Evolutionary conservation across 2,797 vertebrate species (phyloP).

Genomic region (Antennarius maculatus): DNA sequence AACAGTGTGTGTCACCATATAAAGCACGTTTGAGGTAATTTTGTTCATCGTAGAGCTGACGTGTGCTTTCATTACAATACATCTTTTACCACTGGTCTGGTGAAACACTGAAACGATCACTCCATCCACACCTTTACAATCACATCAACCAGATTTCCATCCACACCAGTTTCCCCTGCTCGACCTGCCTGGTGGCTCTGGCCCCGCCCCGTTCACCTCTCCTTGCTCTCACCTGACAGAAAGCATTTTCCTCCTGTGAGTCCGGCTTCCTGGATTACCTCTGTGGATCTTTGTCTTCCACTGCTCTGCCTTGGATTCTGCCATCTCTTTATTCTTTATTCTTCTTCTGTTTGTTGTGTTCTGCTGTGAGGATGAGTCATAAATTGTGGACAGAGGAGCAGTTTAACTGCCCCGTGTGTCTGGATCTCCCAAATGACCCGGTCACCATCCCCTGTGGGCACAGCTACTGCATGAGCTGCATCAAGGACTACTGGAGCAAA

Average conservation of each 20-base stretch:
- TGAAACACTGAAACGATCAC: not conserved
- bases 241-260: constrained; percentile 22
- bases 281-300: not conserved
- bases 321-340: not conserved
- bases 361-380: constrained; percentile 58
- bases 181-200: constrained; percentile 74
- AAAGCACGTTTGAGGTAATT: not conserved
- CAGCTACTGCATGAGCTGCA: constrained; percentile 86
- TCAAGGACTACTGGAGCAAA: constrained; percentile 83
- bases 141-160: constrained; percentile 38
- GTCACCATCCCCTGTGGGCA: constrained; percentile 86
- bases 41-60: no score
- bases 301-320: not conserved
- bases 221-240: constrained; percentile 45
- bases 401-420: constrained; percentile 86
- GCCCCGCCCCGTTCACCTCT: constrained; percentile 60
- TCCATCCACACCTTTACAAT: constrained; percentile 21
- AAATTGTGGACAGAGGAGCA: constrained; percentile 85
- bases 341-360: not conserved
- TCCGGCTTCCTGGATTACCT: not conserved
- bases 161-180: constrained; percentile 67
- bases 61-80: not conserved
- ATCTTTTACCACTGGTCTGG: not conserved
- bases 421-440: constrained; percentile 82
- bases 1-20: not conserved